Evolutionary conservation across 2,888 invertebrate species (phyloP), one percentile per base, ranked within the genome.

Genomic region (Agrochola circellaris): DNA sequence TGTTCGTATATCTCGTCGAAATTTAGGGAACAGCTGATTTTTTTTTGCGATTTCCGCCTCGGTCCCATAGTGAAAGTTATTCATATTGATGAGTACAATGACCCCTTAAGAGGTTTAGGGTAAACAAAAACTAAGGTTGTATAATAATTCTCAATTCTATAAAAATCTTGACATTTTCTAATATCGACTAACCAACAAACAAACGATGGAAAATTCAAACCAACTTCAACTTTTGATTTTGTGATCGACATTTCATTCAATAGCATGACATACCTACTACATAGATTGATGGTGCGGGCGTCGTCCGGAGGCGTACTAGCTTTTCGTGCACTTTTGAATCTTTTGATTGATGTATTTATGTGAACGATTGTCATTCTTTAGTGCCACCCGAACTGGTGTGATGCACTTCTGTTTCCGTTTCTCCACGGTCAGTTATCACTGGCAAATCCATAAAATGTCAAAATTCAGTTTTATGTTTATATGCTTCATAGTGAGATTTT

Each of bases 301-400:
- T 51, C 51, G 38, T n/a, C 13, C 9, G 20, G 26, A 9, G 2
- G n/a, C 2, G n/a, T 45, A 42, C 26, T 7, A 66, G 45, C 23
- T 45, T 65, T 54, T 38, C 20, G 11, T 65, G 42, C 17, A 66
- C 26, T 60, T 65, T 62, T 45, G 8, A 38, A 42, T 48, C 15
- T 77, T 77, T 69, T 78, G 65, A 72, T 71, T 54, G 72, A 72
- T 20, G 65, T 54, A 54, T 45, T n/a, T 42, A 34, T 0, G 26
- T 38, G 42, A 23, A 45, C 5, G 13, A 42, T 45, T 71, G 72
- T 26, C 34, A 54, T n/a, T 58, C n/a, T 30, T 70, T 26, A 60
- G 65, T 26, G 58, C 17, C 51, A 26, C 7, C 15, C n/a, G 11
- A 69, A 42, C n/a, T 48, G 23, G 34, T 17, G 3, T 26, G 26